phyloP scores from a whole-genome alignment of 53 echinoderm and acorn worm genomes.

The Henricia sp. region DNA sequence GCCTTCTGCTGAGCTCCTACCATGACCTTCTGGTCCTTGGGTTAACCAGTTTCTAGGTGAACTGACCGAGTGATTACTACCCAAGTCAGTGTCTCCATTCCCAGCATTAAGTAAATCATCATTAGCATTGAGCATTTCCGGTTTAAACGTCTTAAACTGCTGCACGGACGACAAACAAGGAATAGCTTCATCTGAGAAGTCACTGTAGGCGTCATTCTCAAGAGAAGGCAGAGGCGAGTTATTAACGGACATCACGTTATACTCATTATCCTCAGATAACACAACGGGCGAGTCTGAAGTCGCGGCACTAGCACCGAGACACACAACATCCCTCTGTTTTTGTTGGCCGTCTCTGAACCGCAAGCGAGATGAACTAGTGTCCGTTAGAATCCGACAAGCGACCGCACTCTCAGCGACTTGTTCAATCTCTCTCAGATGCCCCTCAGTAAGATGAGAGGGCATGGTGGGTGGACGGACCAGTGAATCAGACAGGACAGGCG shows the following conservation, averaged over 20 bases:
- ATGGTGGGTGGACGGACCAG: conserved; percentile 37
- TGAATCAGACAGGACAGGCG: conserved; percentile 45
- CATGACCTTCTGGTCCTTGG: neutral
- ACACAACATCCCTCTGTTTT: conserved; percentile 32
- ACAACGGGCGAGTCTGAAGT: conserved; percentile 15
- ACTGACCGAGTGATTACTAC: conserved; percentile 28
- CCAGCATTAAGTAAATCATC: neutral
- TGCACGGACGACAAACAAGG: conserved; percentile 35
- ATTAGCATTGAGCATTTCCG: conserved; percentile 16
- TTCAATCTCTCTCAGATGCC: conserved; percentile 44
- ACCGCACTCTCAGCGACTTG: conserved; percentile 58
- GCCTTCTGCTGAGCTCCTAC: conserved; percentile 26
- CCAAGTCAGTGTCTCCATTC: conserved; percentile 48
- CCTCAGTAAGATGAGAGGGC: conserved; percentile 34
- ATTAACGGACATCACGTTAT: conserved; percentile 45
- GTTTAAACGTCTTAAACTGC: conserved; percentile 40
- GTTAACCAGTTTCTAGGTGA: conserved; percentile 16
- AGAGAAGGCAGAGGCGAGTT: conserved; percentile 49
- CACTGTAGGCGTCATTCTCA: conserved; percentile 51
- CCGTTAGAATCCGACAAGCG: conserved; percentile 53
- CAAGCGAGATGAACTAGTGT: conserved; percentile 31
- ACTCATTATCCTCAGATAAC: conserved; percentile 15
- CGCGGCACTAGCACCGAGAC: neutral
- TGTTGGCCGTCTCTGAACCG: conserved; percentile 31
- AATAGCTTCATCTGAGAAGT: conserved; percentile 31